Evolutionary conservation across 2,797 vertebrate species (phyloP), one percentile per base, ranked within the genome.

Genomic region (Triplophysa bombifrons): DNA sequence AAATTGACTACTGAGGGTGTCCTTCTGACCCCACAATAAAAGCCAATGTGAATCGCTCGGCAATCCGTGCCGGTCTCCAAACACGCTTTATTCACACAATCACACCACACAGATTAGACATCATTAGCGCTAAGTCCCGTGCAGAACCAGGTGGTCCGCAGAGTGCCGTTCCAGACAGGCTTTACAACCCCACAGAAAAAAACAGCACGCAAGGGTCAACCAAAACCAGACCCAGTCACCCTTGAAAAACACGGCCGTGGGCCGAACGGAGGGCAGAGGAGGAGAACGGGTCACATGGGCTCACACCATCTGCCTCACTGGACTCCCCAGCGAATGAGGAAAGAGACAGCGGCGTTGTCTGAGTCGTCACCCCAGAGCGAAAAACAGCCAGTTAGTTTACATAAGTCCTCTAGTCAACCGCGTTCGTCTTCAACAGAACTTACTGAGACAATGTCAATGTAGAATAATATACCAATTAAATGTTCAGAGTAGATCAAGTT

Each of bases 301-400:
- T 65, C 51, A 66, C 74, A 67, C 68, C 74, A 72, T 76, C 80
- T 81, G 74, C 68, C 69, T 82, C 63, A 60, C 44, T 48, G 44
- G 16, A 27, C 66, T 71, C 53, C 58, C 58, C 66, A 56, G 30
- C n/a, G 3, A 82, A 67, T 60, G 56, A 60, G 22, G 56, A 11
- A 22, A 14, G 30, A 76, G 60, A 76, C 60, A 14, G 53, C 19
- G 9, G 17, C 8, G 25, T 22, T 61, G 53, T 66, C 48, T 64
- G 12, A 12, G 10, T 27, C 61, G 19, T 30, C 53, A 60, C 27
- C 53, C 46, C 2, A n/a, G 50, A 68, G 55, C 19, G 2, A 44
- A 41, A 58, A 7, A 63, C 41, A n/a, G 27, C 2, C 1, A 25
- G 51, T 48, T 70, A 13, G 5, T 76, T 83, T 72, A 76, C 30